Evolutionary conservation across 2,797 vertebrate species (phyloP).

Genomic region (Rhinatrema bivittatum): DNA sequence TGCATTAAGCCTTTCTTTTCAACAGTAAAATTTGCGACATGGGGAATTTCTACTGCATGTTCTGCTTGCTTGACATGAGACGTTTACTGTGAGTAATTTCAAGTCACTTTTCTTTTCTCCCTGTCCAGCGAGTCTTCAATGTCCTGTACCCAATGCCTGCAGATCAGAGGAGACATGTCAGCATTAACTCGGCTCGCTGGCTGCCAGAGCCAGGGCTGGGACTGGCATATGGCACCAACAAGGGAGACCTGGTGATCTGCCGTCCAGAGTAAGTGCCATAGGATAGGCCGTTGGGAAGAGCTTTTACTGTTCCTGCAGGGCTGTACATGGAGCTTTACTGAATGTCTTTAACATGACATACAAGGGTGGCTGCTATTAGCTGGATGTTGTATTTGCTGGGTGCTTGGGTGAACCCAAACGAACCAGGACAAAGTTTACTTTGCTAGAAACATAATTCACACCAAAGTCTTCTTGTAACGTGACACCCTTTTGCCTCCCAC

Average conservation of each 20-base stretch:
- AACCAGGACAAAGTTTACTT: no score
- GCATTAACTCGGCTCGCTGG: constrained; percentile 97
- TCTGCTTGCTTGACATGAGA: no score
- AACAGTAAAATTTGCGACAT: no score
- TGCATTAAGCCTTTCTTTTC: no score
- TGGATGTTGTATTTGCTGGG: background rate
- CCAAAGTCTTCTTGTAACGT: no score
- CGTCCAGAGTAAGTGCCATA: constrained; percentile 84
- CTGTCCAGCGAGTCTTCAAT: constrained; percentile 87
- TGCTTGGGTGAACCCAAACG: no score
- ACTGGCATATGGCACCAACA: constrained; percentile 95
- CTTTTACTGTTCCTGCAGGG: no score
- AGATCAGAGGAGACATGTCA: constrained; percentile 94
- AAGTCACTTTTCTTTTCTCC: background rate
- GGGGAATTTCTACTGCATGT: no score
- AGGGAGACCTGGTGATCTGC: constrained; percentile 96
- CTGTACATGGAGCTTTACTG: no score
- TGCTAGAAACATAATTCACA: no score
- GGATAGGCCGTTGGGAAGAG: background rate
- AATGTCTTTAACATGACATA: background rate
- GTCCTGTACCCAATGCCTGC: constrained; percentile 97
- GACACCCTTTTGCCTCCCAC: no score
- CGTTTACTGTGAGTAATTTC: no score
- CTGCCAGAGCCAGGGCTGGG: constrained; percentile 92
- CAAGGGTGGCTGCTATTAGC: background rate